phyloP scores from a whole-genome alignment of 2,888 invertebrate species.

The Ctena decussata region DNA sequence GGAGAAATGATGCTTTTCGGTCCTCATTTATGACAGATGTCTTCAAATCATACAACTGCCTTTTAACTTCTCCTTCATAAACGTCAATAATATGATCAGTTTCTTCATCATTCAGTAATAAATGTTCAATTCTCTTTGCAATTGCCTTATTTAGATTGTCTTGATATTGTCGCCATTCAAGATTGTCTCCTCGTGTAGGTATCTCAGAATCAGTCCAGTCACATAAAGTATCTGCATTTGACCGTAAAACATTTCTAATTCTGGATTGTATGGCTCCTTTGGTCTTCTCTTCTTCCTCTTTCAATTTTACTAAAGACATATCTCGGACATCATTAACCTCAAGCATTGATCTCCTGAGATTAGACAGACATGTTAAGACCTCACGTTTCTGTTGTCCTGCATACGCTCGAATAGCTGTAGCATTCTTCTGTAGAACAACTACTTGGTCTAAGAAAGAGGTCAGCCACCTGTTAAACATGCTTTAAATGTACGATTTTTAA shows the following conservation, averaged over 20 bases:
- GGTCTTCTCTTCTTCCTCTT: neutral
- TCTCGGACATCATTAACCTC: neutral
- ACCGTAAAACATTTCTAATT: neutral
- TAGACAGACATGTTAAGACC: neutral
- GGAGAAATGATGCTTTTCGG: neutral
- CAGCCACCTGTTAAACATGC: conserved; percentile 11
- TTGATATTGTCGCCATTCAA: neutral
- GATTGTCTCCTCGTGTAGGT: neutral
- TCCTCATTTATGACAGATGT: neutral
- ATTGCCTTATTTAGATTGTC: neutral
- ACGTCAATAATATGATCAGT: neutral
- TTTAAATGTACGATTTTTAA: too few relatives aligned
- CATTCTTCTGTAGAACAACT: neutral
- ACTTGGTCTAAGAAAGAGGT: neutral
- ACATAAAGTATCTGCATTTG: neutral
- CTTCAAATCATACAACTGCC: neutral
- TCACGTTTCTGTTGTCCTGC: neutral
- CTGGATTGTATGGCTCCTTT: neutral
- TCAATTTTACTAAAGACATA: neutral
- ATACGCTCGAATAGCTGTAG: neutral
- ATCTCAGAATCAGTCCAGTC: neutral
- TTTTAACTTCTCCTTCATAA: neutral
- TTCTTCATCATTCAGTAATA: neutral
- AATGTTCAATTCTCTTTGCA: neutral
- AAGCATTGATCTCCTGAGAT: neutral